phyloP scores from a whole-genome alignment of 2,113 vertebrate species.

The Oriolus oriolus region DNA sequence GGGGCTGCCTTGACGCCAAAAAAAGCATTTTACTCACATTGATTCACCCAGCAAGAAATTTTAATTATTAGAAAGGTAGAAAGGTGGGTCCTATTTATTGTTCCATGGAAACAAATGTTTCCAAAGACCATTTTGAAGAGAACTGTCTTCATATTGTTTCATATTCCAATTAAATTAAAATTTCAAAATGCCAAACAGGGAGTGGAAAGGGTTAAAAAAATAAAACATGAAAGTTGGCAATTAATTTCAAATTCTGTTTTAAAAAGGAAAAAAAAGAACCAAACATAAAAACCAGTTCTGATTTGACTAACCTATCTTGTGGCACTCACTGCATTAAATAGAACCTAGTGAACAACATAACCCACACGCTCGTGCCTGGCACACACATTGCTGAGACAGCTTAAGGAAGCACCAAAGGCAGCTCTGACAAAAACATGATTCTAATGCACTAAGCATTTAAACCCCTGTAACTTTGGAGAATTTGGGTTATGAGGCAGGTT shows the following conservation, averaged over 20 bases:
- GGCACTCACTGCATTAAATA: not conserved
- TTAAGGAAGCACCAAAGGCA: not conserved
- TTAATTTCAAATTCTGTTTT: not conserved
- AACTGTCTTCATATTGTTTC: not conserved
- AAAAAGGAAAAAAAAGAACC: too few species aligned
- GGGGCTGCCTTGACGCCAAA: not conserved
- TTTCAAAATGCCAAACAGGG: not conserved
- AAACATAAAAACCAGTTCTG: not conserved
- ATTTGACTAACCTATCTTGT: not conserved
- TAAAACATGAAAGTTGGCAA: not conserved
- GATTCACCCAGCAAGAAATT: not conserved
- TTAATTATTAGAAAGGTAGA: not conserved
- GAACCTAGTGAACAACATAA: not conserved
- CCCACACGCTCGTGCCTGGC: not conserved
- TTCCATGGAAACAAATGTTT: not conserved
- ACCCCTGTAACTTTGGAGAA: not conserved
- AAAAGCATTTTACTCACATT: not conserved
- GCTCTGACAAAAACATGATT: not conserved
- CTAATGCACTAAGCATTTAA: not conserved
- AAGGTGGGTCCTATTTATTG: not conserved
- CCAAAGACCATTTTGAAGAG: not conserved
- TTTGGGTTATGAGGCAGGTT: not conserved
- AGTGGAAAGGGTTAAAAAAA: not conserved
- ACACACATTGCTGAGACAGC: not conserved
- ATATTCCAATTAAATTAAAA: not conserved